Evolutionary conservation across 1,140 invertebrate genomes (phyloP).

Genomic region (Zaprionus inermis): DNA sequence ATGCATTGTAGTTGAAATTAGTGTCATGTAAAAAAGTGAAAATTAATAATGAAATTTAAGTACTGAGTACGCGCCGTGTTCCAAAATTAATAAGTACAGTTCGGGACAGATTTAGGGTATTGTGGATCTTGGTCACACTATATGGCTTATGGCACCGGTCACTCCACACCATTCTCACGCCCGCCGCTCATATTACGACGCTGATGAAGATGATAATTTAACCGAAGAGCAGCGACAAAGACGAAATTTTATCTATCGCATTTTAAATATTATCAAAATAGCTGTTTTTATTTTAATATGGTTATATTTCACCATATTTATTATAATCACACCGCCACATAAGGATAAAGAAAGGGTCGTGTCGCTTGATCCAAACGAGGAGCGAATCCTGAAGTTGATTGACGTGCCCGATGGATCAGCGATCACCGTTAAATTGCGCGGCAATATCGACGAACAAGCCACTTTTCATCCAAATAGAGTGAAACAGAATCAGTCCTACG

Average conservation of each 20-base stretch:
- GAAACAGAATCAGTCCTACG: neutral
- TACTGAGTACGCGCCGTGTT: too few relatives aligned
- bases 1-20: neutral
- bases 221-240: constrained; percentile 11
- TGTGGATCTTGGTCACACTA: neutral
- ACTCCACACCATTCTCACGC: constrained; percentile 12
- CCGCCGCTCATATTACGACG: constrained; percentile 18
- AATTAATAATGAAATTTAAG: neutral
- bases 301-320: constrained; percentile 22
- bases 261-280: constrained; percentile 10
- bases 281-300: constrained; percentile 4
- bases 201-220: constrained; percentile 19
- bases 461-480: neutral
- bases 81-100: too few relatives aligned
- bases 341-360: neutral
- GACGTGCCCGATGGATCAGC: neutral
- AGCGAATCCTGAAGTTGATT: neutral
- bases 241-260: neutral
- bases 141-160: constrained; percentile 17
- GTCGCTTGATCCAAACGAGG: neutral
- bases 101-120: too few relatives aligned
- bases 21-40: neutral
- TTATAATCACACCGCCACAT: constrained; percentile 6
- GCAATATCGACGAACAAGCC: constrained; percentile 10
- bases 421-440: neutral